Evolutionary conservation across 1,140 invertebrate genomes (phyloP).

Genomic region (Caenorhabditis brenneri): DNA sequence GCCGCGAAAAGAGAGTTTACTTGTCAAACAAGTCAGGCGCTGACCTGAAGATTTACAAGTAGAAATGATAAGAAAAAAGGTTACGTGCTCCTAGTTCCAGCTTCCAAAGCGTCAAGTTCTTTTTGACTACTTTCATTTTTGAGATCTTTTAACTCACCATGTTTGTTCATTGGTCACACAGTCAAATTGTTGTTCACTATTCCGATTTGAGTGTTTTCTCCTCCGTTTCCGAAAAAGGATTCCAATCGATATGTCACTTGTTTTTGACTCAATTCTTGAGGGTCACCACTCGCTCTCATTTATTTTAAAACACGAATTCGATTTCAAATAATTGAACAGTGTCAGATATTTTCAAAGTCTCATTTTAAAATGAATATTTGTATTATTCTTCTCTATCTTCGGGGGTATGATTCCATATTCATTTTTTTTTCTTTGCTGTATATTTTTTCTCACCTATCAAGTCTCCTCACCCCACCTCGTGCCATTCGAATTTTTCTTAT

Average conservation of each 20-base stretch:
- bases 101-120: too few species aligned
- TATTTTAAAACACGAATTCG: too few species aligned
- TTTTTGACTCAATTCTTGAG: neutral
- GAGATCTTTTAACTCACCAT: neutral
- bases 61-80: too few species aligned
- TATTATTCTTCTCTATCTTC: neutral
- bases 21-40: neutral
- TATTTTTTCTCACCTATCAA: neutral
- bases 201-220: neutral
- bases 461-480: neutral
- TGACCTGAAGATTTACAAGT: neutral
- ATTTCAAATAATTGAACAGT: too few species aligned
- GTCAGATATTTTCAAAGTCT: too few species aligned
- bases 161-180: neutral
- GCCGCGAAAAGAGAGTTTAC: neutral
- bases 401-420: neutral
- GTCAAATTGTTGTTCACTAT: neutral
- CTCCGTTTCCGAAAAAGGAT: neutral
- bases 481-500: neutral
- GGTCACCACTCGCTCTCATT: neutral
- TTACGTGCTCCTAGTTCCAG: too few species aligned
- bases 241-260: constrained; percentile 1
- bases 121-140: neutral
- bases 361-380: too few species aligned
- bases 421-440: neutral